These are phyloP conservation scores for Gasterosteus aculeatus DNA, from an alignment of 2,113 vertebrate genomes.

Conservation along the genomic window DNA sequence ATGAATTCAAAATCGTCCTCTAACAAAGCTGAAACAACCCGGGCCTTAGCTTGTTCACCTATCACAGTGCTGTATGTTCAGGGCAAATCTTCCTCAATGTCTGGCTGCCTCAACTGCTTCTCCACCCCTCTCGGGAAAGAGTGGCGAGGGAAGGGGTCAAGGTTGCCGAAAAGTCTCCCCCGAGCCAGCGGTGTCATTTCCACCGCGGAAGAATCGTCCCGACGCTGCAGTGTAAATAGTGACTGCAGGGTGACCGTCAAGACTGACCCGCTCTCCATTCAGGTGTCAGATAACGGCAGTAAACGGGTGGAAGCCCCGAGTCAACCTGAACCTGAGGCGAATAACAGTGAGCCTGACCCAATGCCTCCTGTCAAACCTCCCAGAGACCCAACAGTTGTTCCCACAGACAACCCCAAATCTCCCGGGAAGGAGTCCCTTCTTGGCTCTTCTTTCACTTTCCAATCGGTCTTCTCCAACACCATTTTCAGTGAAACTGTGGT, in stretches of 20 bases:
- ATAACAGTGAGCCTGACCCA: conserved; percentile 41
- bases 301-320: conserved; percentile 72
- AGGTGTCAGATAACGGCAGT: conserved; percentile 55
- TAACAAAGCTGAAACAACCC: conserved; percentile 77
- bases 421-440: conserved; percentile 69
- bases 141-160: conserved; percentile 75
- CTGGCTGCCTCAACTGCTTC: conserved; percentile 84
- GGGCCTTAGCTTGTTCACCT: conserved; percentile 75
- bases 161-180: conserved; percentile 84
- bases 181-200: conserved; percentile 92
- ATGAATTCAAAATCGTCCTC: conserved; percentile 53
- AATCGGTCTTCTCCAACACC: conserved; percentile 72
- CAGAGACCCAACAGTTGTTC: conserved; percentile 51
- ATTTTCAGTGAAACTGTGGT: conserved; percentile 61
- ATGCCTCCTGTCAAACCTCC: conserved; percentile 72
- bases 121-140: conserved; percentile 82
- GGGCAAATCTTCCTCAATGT: conserved; percentile 83
- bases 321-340: conserved; percentile 66
- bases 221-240: conserved; percentile 89
- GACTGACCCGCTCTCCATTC: conserved; percentile 71
- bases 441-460: conserved; percentile 74
- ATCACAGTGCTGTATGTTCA: conserved; percentile 78
- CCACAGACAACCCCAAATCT: conserved; percentile 42
- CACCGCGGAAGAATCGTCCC: conserved; percentile 89
- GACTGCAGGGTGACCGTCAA: conserved; percentile 80